Conservation (phyloP, 2,113 vertebrate genomes). For the Microcebus murinus region DNA sequence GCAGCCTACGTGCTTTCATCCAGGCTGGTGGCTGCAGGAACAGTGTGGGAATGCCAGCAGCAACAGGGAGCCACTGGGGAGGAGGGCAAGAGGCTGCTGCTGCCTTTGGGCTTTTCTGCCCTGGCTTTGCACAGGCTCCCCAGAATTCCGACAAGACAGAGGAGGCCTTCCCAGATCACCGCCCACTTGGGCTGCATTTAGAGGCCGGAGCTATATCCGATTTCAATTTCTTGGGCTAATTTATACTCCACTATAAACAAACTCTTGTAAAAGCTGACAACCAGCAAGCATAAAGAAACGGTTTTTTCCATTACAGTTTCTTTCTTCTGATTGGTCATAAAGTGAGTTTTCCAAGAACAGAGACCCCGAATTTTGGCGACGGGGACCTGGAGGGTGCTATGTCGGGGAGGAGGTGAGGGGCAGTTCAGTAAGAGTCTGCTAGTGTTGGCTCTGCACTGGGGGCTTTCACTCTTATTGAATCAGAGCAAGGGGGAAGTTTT, state of each 20-base stretch:
- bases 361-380: neutral
- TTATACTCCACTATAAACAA: slow-evolving; percentile 66
- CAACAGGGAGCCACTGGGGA: neutral
- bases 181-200: neutral
- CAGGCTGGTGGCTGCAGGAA: neutral
- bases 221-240: slow-evolving; percentile 73
- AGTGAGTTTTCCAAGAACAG: slow-evolving; percentile 40
- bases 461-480: neutral
- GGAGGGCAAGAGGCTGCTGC: neutral
- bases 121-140: neutral
- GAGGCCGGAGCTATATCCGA: slow-evolving; percentile 37
- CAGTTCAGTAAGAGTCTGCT: neutral
- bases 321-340: slow-evolving; percentile 46
- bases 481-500: neutral
- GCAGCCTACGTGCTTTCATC: neutral
- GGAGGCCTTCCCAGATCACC: neutral
- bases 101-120: neutral
- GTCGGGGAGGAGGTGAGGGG: neutral
- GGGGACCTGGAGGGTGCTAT: neutral
- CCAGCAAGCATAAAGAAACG: slow-evolving; percentile 47
- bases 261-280: slow-evolving; percentile 57
- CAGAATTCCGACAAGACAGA: slow-evolving; percentile 32
- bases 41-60: neutral
- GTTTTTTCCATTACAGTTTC: slow-evolving; percentile 41
- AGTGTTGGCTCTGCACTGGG: neutral